Percentiles rank a stretch among this genome's conserved stretches.
phyloP scores from a whole-genome alignment of 2,113 vertebrate species.

The Cromileptes altivelis region DNA sequence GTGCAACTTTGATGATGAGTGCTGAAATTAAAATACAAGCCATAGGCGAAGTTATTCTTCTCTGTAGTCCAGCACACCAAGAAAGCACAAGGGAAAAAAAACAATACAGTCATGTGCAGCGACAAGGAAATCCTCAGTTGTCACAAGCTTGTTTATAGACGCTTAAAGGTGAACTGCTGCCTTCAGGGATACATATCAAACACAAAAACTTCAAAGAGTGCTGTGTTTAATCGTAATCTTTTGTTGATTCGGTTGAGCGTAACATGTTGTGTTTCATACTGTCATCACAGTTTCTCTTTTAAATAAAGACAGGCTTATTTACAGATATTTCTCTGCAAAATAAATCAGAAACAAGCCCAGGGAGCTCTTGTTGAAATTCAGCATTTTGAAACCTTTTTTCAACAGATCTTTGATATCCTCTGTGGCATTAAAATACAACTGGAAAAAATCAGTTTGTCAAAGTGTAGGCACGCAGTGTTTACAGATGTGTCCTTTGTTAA shows the following conservation, averaged over 20 bases:
- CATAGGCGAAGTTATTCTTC: conserved; percentile 55
- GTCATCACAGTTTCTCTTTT: conserved; percentile 34
- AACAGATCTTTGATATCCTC: conserved; percentile 17
- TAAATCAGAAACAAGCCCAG: conserved; percentile 18
- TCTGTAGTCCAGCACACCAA: conserved; percentile 46
- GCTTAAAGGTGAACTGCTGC: conserved; percentile 62
- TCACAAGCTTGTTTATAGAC: conserved; percentile 48
- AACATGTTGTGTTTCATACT: conserved; percentile 51
- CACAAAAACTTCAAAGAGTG: conserved; percentile 52
- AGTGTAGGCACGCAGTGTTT: not conserved
- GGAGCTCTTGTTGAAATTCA: conserved; percentile 13
- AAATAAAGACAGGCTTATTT: conserved; percentile 29
- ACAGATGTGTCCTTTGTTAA: not conserved
- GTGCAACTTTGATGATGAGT: conserved; percentile 43
- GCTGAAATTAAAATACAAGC: conserved; percentile 55
- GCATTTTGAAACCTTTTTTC: conserved; percentile 19
- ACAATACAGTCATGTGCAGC: not conserved
- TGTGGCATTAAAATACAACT: conserved; percentile 11
- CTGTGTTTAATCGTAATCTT: conserved; percentile 52
- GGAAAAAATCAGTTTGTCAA: not conserved
- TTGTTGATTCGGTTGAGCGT: conserved; percentile 50
- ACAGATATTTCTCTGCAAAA: conserved; percentile 29
- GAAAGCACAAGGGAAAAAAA: not conserved
- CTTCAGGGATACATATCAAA: conserved; percentile 67
- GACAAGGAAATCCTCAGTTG: conserved; percentile 47